Conservation (phyloP, 2,888 invertebrate genomes). For the Lepidonotus clava region DNA sequence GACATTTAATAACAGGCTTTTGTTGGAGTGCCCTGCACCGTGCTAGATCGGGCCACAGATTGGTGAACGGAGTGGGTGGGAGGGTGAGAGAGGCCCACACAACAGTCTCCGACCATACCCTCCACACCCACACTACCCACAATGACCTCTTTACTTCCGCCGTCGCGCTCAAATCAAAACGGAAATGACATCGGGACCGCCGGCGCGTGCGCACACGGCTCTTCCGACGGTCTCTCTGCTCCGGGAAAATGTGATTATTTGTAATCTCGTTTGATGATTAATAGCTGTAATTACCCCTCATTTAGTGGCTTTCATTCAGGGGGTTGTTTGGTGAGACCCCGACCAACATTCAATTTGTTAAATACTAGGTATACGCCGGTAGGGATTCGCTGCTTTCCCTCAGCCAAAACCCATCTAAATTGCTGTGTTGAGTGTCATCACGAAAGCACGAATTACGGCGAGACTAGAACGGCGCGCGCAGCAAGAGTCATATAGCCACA, state of each 20-base stretch:
- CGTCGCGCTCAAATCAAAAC: constrained; percentile 40
- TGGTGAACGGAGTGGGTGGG: neutral
- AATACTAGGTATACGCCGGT: neutral
- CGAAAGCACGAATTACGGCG: too few species aligned
- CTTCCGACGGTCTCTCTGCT: neutral
- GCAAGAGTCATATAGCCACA: too few species aligned
- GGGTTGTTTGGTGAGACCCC: neutral
- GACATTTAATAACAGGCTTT: constrained; percentile 39
- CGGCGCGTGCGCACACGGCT: too few species aligned
- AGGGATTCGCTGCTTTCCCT: too few species aligned
- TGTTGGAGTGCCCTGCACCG: neutral
- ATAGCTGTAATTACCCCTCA: constrained; percentile 44
- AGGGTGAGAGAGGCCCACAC: neutral
- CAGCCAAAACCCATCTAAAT: too few species aligned
- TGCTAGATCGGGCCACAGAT: neutral
- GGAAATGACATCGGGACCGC: constrained; percentile 6
- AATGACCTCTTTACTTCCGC: constrained; percentile 22
- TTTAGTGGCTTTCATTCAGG: constrained; percentile 2
- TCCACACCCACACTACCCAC: constrained; percentile 23
- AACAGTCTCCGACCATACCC: neutral
- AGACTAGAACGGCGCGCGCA: too few species aligned
- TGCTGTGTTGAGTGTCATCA: too few species aligned
- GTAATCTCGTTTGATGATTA: constrained; percentile 34
- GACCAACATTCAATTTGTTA: neutral
- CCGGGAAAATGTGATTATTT: constrained; percentile 28